Percentiles rank a stretch among this genome's conserved stretches.
Evolutionary conservation across 2,113 vertebrate species (phyloP).

Genomic region (Leuciscus idus): DNA sequence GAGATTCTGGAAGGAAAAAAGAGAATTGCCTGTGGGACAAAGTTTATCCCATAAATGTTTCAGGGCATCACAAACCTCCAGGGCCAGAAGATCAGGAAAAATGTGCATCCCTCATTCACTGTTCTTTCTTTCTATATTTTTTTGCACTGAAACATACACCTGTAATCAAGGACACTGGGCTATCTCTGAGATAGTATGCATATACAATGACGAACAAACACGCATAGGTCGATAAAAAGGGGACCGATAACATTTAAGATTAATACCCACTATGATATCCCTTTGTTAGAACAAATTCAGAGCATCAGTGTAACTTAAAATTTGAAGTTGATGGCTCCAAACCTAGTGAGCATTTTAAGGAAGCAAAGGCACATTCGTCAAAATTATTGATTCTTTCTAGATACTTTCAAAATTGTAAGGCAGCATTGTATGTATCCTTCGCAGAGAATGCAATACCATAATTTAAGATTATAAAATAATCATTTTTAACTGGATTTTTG

Average conservation of each 20-base stretch:
- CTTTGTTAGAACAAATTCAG: background rate
- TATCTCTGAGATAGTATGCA: background rate
- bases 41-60: constrained; percentile 37
- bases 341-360: background rate
- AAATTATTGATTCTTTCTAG: no score
- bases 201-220: background rate
- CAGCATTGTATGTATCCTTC: no score
- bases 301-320: background rate
- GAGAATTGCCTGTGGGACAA: constrained; percentile 30
- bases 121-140: background rate
- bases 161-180: constrained; percentile 4
- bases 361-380: no score
- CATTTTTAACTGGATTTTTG: no score
- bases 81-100: background rate
- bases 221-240: background rate
- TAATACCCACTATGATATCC: background rate
- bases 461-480: no score
- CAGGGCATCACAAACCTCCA: constrained; percentile 24
- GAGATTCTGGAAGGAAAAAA: constrained; percentile 18
- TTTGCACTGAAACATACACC: constrained; percentile 4
- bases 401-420: no score
- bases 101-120: constrained; percentile 7
- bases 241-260: background rate
- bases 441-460: no score
- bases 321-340: background rate